Percentiles rank a stretch among this genome's conserved stretches.
phyloP scores from a whole-genome alignment of 2,797 vertebrate species.

The Petrocephalus schoutedeni region DNA sequence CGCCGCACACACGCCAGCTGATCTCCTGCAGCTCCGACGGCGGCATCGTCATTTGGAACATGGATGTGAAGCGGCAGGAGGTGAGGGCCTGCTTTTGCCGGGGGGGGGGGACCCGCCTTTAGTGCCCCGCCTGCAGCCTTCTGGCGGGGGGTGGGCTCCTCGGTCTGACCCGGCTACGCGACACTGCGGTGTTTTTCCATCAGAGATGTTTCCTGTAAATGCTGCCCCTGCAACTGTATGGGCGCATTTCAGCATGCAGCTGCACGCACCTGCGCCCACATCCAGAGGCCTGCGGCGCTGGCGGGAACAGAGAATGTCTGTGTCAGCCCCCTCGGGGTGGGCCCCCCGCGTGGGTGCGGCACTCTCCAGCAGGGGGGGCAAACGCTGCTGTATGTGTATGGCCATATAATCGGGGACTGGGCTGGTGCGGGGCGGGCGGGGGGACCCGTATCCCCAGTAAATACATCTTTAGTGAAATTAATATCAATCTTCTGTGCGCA shows the following conservation, averaged over 20 bases:
- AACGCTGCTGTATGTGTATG: not conserved
- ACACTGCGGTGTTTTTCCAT: not conserved
- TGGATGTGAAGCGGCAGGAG: slow-evolving; percentile 96
- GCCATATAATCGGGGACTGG: not conserved
- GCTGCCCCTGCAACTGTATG: not conserved
- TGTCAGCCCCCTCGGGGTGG: not conserved
- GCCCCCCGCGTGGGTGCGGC: not conserved
- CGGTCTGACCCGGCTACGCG: not conserved
- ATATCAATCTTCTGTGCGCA: no score
- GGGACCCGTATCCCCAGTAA: not conserved
- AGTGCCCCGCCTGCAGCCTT: not conserved
- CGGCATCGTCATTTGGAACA: slow-evolving; percentile 94
- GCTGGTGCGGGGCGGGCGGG: not conserved
- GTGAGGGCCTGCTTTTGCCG: slow-evolving; percentile 49
- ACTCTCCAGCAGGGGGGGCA: not conserved
- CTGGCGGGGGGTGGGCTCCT: not conserved
- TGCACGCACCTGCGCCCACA: not conserved
- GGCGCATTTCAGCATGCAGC: not conserved
- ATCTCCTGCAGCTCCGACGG: slow-evolving; percentile 93
- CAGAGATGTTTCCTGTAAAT: not conserved
- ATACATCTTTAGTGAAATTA: not conserved
- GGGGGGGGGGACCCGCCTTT: not conserved
- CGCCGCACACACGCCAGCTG: slow-evolving; percentile 89
- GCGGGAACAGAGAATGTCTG: not conserved
- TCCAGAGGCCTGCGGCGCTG: not conserved